phyloP scores from a whole-genome alignment of 1,140 invertebrate species.

The Sarcophaga peregrina region DNA sequence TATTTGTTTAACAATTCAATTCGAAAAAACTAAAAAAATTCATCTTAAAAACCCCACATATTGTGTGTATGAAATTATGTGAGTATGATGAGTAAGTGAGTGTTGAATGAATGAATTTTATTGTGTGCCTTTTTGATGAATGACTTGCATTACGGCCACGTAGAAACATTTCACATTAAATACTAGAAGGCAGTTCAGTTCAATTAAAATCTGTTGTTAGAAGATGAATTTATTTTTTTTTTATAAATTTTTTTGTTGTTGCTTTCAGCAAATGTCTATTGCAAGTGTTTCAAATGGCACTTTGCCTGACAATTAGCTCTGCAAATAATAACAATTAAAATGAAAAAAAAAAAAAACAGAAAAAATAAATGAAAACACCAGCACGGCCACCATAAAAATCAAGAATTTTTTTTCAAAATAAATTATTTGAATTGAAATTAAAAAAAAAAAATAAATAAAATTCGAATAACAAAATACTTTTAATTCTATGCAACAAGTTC shows the following conservation, averaged over 20 bases:
- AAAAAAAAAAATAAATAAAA: slow-evolving; percentile 22
- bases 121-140: not conserved
- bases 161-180: not conserved
- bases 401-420: not conserved
- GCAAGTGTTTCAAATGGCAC: slow-evolving; percentile 31
- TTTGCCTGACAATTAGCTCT: slow-evolving; percentile 38
- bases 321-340: not conserved
- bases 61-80: too few species aligned
- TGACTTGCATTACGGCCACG: not conserved
- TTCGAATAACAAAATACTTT: not conserved
- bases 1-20: too few species aligned
- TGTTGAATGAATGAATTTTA: slow-evolving; percentile 11
- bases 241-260: too few species aligned
- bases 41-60: too few species aligned
- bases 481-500: slow-evolving; percentile 35
- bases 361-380: not conserved
- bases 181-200: not conserved
- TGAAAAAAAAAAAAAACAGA: slow-evolving; percentile 18
- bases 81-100: not conserved
- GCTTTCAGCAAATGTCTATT: not conserved
- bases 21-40: too few species aligned
- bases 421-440: slow-evolving; percentile 7
- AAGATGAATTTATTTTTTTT: not conserved
- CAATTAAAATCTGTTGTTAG: not conserved
- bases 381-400: not conserved